Evolutionary conservation across 2,113 vertebrate species (phyloP), one percentile per base, ranked within the genome.

Genomic region (Mustelus asterias): DNA sequence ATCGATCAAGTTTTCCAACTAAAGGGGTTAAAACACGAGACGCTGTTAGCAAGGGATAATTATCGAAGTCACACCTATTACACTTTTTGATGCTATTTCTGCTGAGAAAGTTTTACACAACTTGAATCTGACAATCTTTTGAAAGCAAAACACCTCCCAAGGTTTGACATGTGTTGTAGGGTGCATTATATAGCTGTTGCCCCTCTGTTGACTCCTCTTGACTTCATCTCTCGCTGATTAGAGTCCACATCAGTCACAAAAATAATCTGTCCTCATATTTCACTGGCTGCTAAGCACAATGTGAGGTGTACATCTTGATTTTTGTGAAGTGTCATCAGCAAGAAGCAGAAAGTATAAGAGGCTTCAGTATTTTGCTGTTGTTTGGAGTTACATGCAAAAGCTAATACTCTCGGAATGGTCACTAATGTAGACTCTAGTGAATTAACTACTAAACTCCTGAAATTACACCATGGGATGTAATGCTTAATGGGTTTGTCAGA

Each of bases 11-110:
- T 80, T 96, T 96, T 96, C 96, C 96, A 97, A 96, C 97, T 97
- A 97, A 96, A 97, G 33, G 96, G 92, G 96, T 96, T 97, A 96
- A 97, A 97, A 96, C 96, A 96, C 96, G 96, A 96, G 60, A 89
- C 0, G 86, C 96, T 96, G 58, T 97, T 96, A 97, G 70, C 93
- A 96, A 96, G 96, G 96, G 97, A 96, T 97, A 97, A 97, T 96
- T 96, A 96, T 96, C 96, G 97, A 96, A 97, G 96, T 97, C 97
- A 97, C 96, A 97, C 96, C 96, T 97, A 95, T 96, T 97, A 97
- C 94, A 96, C 96, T 96, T 96, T 97, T 96, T 6, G 22, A 76
- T 48, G 94, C 69, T 95, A 95, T 95, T 90, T 54, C 69, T 95
- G 94, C 70, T 33, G 65, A 70, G 65, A 95, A 95, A 95, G 67